phyloP scores from a whole-genome alignment of 2,797 vertebrate species.

The Tokudaia tokunoshimensis region DNA sequence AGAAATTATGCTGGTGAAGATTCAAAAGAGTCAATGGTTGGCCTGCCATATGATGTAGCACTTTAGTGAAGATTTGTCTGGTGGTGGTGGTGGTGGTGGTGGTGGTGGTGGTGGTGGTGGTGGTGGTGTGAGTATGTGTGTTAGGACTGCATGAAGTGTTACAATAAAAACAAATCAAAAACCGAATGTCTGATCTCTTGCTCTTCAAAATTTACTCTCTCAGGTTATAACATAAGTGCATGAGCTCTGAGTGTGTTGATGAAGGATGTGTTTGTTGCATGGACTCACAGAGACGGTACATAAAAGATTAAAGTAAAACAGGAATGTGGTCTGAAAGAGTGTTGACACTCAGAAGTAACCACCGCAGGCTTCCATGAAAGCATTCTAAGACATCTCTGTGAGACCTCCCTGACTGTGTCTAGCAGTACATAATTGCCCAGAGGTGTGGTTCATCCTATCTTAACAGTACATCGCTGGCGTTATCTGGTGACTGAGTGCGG shows the following conservation, averaged over 20 bases:
- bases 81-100: no score
- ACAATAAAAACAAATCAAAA: conserved; percentile 31
- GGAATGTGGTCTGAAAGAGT: background rate
- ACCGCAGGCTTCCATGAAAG: background rate
- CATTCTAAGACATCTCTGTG: background rate
- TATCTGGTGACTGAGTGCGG: background rate
- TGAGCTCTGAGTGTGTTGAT: background rate
- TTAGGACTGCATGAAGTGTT: background rate
- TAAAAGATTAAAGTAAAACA: background rate
- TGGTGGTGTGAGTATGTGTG: background rate
- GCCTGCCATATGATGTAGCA: background rate
- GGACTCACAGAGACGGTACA: background rate
- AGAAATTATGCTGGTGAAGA: background rate
- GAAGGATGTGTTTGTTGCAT: conserved; percentile 12
- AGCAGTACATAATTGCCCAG: background rate
- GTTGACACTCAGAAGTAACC: background rate
- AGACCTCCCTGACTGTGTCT: background rate
- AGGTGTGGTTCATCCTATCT: background rate
- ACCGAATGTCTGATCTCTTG: background rate
- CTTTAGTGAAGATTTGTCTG: background rate
- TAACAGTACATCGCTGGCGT: background rate
- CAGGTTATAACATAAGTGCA: background rate
- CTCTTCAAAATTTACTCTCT: background rate
- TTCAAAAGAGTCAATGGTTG: background rate
- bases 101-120: background rate